Base-by-base conservation (phyloP, 2,888 invertebrate genomes). In the Gisinianus flammeolus region DNA sequence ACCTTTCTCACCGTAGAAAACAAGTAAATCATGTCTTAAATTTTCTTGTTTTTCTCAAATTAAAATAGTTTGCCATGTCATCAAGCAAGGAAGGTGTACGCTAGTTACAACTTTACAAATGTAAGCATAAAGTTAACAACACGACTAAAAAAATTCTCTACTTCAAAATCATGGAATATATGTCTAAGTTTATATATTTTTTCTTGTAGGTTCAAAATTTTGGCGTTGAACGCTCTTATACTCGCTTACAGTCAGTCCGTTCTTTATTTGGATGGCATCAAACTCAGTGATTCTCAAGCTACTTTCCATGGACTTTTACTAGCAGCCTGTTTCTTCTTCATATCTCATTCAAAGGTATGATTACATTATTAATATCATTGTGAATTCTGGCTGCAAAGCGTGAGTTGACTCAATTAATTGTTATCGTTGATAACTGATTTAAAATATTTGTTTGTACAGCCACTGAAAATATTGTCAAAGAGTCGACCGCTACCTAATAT, bases 141-240 rank as follows among this genome's bases (percentile, higher is more conserved):
- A n/a, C n/a, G n/a, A n/a, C n/a, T n/a, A n/a, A n/a, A n/a, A n/a
- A n/a, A n/a, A n/a, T n/a, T n/a, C n/a, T n/a, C n/a, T n/a, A n/a
- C n/a, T n/a, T n/a, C n/a, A n/a, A n/a, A n/a, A n/a, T n/a, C n/a
- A n/a, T n/a, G n/a, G n/a, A n/a, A n/a, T n/a, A n/a, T n/a, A n/a
- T n/a, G n/a, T n/a, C n/a, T n/a, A n/a, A n/a, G n/a, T n/a, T n/a
- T n/a, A n/a, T n/a, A n/a, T n/a, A n/a, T n/a, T n/a, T n/a, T n/a
- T n/a, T n/a, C n/a, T n/a, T n/a, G n/a, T n/a, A n/a, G n/a, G n/a
- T 99, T 99, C 89, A 99, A 99, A 90, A 99, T 99, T 85, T 89
- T 99, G 77, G 99, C 99, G 0, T 88, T 99, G 76, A 99, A 99
- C 87, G 99, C 99, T 0, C 90, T 99, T 2, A 95, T 99, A 83